phyloP scores from a whole-genome alignment of 2,113 vertebrate species.

The Aplodontia rufa region DNA sequence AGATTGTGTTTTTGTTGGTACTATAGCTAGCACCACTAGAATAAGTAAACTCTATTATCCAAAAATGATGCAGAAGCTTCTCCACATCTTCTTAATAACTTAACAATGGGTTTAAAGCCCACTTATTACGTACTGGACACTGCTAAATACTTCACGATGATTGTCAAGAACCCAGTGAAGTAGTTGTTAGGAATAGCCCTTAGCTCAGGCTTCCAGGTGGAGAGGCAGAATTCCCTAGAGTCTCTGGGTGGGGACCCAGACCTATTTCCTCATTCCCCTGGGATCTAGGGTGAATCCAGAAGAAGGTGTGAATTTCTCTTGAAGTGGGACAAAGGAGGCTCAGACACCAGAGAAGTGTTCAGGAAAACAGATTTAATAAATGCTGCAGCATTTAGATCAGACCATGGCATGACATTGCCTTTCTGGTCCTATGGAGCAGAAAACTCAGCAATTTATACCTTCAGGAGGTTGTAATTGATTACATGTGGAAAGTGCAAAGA shows the following conservation, averaged over 20 bases:
- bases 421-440: too few relatives aligned
- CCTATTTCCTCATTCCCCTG: neutral
- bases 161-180: neutral
- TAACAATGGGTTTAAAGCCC: neutral
- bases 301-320: too few relatives aligned
- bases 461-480: too few relatives aligned
- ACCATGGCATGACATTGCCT: too few relatives aligned
- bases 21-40: neutral
- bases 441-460: too few relatives aligned
- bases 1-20: neutral
- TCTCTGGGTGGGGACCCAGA: too few relatives aligned
- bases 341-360: too few relatives aligned
- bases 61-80: neutral
- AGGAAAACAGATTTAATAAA: too few relatives aligned
- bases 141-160: neutral
- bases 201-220: neutral
- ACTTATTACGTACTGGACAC: neutral
- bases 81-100: neutral
- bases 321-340: too few relatives aligned
- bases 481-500: too few relatives aligned
- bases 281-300: neutral
- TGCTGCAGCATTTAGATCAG: too few relatives aligned
- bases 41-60: neutral
- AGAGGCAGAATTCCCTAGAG: neutral
- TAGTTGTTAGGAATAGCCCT: neutral